Base-by-base conservation (phyloP, 2,113 vertebrate species). In the Mastomys coucha region DNA sequence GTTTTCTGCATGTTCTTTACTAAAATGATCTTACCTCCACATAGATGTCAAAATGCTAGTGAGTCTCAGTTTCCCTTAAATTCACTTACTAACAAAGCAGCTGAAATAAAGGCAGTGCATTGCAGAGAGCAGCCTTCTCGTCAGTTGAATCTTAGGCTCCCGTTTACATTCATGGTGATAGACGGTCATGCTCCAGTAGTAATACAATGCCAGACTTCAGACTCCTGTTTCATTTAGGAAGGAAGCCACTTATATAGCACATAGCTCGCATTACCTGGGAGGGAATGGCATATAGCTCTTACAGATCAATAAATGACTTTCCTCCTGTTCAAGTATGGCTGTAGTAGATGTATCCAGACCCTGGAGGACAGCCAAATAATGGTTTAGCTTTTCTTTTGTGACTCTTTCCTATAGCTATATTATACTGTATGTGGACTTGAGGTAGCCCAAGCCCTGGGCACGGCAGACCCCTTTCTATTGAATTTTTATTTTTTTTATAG, bases 171-270 rank as follows among this genome's bases (percentile, higher is more conserved):
- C 60, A 84, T 51, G 58, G 4, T 91, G 73, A 90, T 91, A 87
- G 33, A 89, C 51, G 78, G 53, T 42, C 73, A 17, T 92, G 56
- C 20, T 94, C 72, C 26, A 92, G 33, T 76, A 75, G 85, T 97
- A 92, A 94, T 86, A 77, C 94, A 97, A 73, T n/a, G 7, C 53
- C 28, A 39, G 80, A 72, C 70, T 92, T 2, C 65, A 78, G 22
- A 31, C 87, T 89, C 58, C 33, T 76, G 49, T 93, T 95, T 95
- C 94, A 67, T 76, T 97, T 93, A 76, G 89, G 75, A 97, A 90
- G 77, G 49, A 93, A 80, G 60, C 56, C 17, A 75, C 82, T 75
- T 94, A 92, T 94, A 72, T 5, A 75, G 51, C 67, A 86, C 45
- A 9, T 45, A 39, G 58, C 84, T 93, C 63, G 33, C 75, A 24